These are phyloP conservation scores for Phragmatobia fuliginosa DNA, from an alignment of 2,888 invertebrate species.

Conservation along the genomic window DNA sequence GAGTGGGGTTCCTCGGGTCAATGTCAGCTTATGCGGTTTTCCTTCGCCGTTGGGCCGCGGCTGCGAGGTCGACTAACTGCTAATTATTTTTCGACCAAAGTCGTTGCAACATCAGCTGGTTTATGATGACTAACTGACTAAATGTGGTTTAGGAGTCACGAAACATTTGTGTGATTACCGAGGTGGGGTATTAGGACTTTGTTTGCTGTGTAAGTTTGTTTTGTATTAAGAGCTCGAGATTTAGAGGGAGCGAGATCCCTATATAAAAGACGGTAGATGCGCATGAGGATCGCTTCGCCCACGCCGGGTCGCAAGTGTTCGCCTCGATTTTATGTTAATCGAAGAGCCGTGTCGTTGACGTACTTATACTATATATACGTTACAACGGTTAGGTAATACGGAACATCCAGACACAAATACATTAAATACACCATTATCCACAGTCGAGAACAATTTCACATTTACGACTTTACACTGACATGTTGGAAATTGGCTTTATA, in stretches of 20 bases:
- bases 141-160: constrained; percentile 71
- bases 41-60: constrained; percentile 64
- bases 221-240: constrained; percentile 28
- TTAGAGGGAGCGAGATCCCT: constrained; percentile 28
- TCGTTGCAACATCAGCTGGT: constrained; percentile 70
- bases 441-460: constrained; percentile 77
- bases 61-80: constrained; percentile 76
- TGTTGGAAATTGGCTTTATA: constrained; percentile 78
- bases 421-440: constrained; percentile 77
- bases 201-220: constrained; percentile 47
- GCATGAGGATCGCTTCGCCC: constrained; percentile 66
- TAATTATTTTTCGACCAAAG: constrained; percentile 80
- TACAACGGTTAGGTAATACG: constrained; percentile 69
- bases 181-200: constrained; percentile 43
- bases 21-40: constrained; percentile 77
- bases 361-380: constrained; percentile 56
- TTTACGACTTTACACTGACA: constrained; percentile 80
- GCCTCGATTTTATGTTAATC: constrained; percentile 85
- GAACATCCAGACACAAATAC: constrained; percentile 67
- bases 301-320: constrained; percentile 68
- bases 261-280: constrained; percentile 51
- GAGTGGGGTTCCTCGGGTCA: constrained; percentile 64
- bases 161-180: constrained; percentile 62
- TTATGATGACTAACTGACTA: constrained; percentile 68
- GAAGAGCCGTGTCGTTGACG: constrained; percentile 82